Conservation (phyloP, 2,888 invertebrate species). For the Leptopilina syphax region DNA sequence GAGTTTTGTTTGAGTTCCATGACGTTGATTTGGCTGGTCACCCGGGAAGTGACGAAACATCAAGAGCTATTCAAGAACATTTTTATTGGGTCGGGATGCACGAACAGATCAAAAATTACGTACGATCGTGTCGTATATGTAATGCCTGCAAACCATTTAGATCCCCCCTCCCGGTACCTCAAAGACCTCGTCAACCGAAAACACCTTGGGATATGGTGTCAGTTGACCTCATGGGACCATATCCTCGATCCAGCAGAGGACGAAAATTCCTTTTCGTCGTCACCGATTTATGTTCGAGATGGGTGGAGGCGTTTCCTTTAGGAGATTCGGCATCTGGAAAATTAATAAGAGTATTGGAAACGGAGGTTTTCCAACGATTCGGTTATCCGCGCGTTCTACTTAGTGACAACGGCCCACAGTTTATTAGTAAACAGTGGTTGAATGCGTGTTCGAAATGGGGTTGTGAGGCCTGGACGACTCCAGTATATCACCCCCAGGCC, state of each 20-base stretch:
- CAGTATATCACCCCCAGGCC: constrained; percentile 51
- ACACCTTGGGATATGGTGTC: constrained; percentile 43
- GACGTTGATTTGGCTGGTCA: constrained; percentile 33
- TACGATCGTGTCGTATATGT: constrained; percentile 36
- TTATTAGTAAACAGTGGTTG: constrained; percentile 34
- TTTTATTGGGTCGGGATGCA: neutral
- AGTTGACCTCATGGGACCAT: too few species aligned
- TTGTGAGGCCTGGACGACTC: constrained; percentile 48
- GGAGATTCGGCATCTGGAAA: constrained; percentile 25
- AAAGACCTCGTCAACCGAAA: constrained; percentile 34
- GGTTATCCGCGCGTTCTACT: constrained; percentile 45
- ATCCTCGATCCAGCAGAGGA: too few species aligned
- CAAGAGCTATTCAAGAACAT: neutral
- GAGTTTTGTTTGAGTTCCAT: neutral
- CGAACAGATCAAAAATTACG: constrained; percentile 44
- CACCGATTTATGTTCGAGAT: constrained; percentile 51
- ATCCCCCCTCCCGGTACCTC: neutral
- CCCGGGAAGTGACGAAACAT: constrained; percentile 11
- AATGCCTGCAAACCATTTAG: constrained; percentile 25
- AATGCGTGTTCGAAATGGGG: constrained; percentile 32
- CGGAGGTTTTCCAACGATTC: constrained; percentile 41
- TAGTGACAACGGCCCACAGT: constrained; percentile 51
- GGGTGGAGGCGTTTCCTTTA: constrained; percentile 52
- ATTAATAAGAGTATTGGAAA: constrained; percentile 42
- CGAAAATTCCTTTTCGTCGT: too few species aligned